A percentile compares a stretch with the other conserved stretches of the same genome.
phyloP scores from a whole-genome alignment of 1,140 invertebrate species.

The Druon quercuslanigerum region DNA sequence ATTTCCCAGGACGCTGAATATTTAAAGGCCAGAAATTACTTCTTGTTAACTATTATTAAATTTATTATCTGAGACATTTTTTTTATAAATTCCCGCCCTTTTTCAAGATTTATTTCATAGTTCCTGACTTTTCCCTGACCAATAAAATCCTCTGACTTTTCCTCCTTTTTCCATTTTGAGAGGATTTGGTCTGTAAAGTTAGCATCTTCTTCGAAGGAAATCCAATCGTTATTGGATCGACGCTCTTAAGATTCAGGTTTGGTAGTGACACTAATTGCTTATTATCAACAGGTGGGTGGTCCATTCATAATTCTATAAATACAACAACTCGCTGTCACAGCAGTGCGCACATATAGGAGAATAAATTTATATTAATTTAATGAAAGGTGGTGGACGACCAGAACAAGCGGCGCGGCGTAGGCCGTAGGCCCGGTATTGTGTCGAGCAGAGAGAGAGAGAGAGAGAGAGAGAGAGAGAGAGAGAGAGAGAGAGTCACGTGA shows the following conservation, averaged over 20 bases:
- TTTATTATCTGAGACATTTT: too few species aligned
- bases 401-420: neutral
- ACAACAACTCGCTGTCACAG: neutral
- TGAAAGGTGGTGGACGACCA: constrained; percentile 4
- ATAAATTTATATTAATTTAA: neutral
- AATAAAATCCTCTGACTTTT: too few species aligned
- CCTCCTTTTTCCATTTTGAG: too few species aligned
- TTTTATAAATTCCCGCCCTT: too few species aligned
- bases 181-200: too few species aligned
- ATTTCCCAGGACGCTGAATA: too few species aligned
- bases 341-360: neutral
- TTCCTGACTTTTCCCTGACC: too few species aligned
- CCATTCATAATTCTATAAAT: neutral
- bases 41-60: too few species aligned
- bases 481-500: constrained; percentile 62
- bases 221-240: neutral
- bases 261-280: neutral
- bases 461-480: too few species aligned
- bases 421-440: neutral
- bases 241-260: neutral
- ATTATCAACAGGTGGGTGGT: constrained; percentile 8
- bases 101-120: too few species aligned
- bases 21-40: too few species aligned
- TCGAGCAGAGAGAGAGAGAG: neutral
- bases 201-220: neutral